These are phyloP conservation scores for Macrotrachela quadricornifera DNA, from an alignment of 1,140 invertebrate genomes.

Conservation along the genomic window DNA sequence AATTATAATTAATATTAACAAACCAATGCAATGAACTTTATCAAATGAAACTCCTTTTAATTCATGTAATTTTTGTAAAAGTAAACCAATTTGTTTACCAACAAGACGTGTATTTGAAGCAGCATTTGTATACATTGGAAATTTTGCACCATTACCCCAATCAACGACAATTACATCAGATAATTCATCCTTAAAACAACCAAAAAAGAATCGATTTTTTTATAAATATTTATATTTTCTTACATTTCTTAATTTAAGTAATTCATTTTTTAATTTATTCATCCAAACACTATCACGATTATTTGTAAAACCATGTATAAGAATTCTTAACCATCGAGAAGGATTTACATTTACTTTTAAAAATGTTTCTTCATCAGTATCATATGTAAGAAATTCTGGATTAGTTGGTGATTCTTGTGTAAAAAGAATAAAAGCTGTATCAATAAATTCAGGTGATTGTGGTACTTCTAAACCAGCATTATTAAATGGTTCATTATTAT, in stretches of 20 bases:
- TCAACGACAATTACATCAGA: constrained; percentile 2
- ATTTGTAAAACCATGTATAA: constrained; percentile 80
- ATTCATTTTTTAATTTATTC: constrained; percentile 11
- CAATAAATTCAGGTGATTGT: constrained; percentile 9
- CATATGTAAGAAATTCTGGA: neutral
- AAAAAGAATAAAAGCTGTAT: constrained; percentile 1
- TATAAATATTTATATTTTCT: neutral
- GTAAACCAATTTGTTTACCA: constrained; percentile 1
- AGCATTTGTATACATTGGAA: constrained; percentile 7
- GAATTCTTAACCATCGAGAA: constrained; percentile 39
- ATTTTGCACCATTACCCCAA: constrained; percentile 5
- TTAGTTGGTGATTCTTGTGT: neutral
- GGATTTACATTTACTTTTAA: neutral
- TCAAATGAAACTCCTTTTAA: neutral
- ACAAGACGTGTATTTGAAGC: constrained; percentile 3
- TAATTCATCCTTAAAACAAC: neutral
- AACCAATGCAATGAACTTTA: constrained; percentile 12
- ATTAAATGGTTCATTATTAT: constrained; percentile 13
- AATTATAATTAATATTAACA: constrained; percentile 47
- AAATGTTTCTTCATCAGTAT: neutral
- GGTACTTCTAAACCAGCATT: constrained; percentile 13
- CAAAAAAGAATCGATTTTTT: too few species aligned
- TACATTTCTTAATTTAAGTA: neutral
- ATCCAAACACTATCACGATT: constrained; percentile 69
- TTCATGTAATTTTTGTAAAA: neutral